Evolutionary conservation across 2,888 invertebrate genomes (phyloP), one percentile per base, ranked within the genome.

Genomic region (Cyclophora albipunctata): DNA sequence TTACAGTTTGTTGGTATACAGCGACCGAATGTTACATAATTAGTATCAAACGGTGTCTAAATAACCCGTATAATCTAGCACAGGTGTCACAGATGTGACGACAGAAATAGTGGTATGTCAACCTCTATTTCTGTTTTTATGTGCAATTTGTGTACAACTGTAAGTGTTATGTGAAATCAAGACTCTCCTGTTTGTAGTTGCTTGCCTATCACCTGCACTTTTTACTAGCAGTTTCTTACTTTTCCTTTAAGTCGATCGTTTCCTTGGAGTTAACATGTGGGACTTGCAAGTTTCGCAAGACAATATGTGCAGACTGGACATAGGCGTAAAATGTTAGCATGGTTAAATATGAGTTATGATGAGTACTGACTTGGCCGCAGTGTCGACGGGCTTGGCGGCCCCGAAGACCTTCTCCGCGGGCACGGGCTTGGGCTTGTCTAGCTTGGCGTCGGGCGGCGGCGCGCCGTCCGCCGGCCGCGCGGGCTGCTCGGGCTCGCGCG

Each of bases 321-420:
- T 20, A 20, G 20, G 20, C 20, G 20, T 20, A 20, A 20, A 20
- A 20, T 20, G 2, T 20, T 20, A 2, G 20, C n/a, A n/a, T 20
- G 20, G 20, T 45, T 45, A 6, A 33, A 42, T 34, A 34, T 33
- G 34, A 44, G 42, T 40, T 4, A n/a, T 34, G 2, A 5, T 42
- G 5, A 34, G 4, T n/a, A 67, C 79, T 78, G 45, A 89, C 89
- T 94, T 92, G 45, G 96, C 94, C 48, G 96, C 93, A 2, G 98
- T 98, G 75, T 98, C 97, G 0, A 98, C 98, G 0, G 98, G 98
- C 75, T 95, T 96, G 20, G 98, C 98, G 37, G 92, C 94, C n/a
- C 98, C 98, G 76, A 98, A 98, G 62, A 98, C 97, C 51, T 93
- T 94, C 45, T 93, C 91, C 0, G 93, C 90, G 2, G 92, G 84